Percentiles rank a stretch among this genome's conserved stretches.
Evolutionary conservation across 30 jellyfish, hydroid and myxozoan genomes (phyloP).

Genomic region (Aurelia sp.): DNA sequence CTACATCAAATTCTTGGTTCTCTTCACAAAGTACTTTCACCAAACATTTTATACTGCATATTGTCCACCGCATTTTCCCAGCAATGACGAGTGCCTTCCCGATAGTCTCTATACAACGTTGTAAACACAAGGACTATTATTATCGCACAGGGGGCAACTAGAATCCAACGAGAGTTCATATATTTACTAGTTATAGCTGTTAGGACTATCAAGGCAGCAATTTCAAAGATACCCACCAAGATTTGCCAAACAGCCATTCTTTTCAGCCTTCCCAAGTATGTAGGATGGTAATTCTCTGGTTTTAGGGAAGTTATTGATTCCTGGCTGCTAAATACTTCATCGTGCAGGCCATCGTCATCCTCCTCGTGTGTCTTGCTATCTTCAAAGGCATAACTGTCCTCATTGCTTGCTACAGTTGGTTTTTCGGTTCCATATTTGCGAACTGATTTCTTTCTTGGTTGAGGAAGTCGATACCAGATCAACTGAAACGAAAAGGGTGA

Average conservation of each 20-base stretch:
- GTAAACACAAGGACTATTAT: not conserved
- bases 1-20: no score
- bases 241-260: constrained; percentile 48
- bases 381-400: not conserved
- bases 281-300: not conserved
- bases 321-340: constrained; percentile 2
- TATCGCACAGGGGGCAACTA: constrained; percentile 25
- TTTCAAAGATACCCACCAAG: not conserved
- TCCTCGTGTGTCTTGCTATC: no score
- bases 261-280: not conserved
- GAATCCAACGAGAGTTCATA: constrained; percentile 28
- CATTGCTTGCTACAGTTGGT: not conserved
- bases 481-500: constrained; percentile 12
- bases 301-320: not conserved
- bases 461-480: constrained; percentile 53
- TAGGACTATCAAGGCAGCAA: constrained; percentile 17
- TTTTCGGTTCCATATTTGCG: constrained; percentile 25
- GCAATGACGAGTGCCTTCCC: constrained; percentile 25
- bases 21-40: constrained; percentile 8
- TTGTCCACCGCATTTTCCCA: constrained; percentile 18
- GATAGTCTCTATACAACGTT: constrained; percentile 44
- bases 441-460: not conserved
- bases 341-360: not conserved
- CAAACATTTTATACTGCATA: constrained; percentile 23
- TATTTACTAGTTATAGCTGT: constrained; percentile 11